Evolutionary conservation across 2,888 invertebrate genomes (phyloP), one percentile per base, ranked within the genome.

Genomic region (Camponotus fellah): DNA sequence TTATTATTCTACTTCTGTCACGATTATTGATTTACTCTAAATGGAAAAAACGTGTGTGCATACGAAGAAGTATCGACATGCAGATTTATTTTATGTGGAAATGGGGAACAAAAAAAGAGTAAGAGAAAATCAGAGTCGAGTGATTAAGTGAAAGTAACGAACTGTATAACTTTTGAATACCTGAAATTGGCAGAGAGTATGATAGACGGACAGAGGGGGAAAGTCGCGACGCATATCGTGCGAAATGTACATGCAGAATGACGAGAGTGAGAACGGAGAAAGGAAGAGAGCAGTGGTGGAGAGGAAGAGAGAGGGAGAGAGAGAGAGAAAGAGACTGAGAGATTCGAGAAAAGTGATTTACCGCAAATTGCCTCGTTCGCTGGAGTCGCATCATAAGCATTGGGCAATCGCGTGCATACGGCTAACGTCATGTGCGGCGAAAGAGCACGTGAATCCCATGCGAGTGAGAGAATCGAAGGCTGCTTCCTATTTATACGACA

Each of bases 361-460:
- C 92, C 92, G 91, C 92, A 92, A 93, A 93, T 92, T 92, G 92
- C 91, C 83, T 68, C 88, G 89, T 90, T 92, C 91, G 85, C 87
- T 86, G 87, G 65, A 91, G 89, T 89, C 89, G 89, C 90, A 91
- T 92, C 91, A 77, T 77, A 91, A 91, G 89, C 89, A 93, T 92
- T 93, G 91, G 90, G 91, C 90, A 92, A 93, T 93, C 90, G 90
- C 87, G 90, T 88, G 88, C 88, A 90, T 91, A 91, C 90, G 89
- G 91, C 89, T 37, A 91, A 91, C 91, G 90, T 91, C 88, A 89
- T 91, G 90, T 89, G 91, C 91, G 85, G 89, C 87, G 84, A 91
- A 92, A 92, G 92, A 92, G 91, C 91, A 92, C 89, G 90, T 85
- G 91, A 92, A 91, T 91, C 91, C 82, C 90, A 91, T 90, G 90